Conservation (phyloP, 2,888 invertebrate genomes). For the Ectemnius lituratus region DNA sequence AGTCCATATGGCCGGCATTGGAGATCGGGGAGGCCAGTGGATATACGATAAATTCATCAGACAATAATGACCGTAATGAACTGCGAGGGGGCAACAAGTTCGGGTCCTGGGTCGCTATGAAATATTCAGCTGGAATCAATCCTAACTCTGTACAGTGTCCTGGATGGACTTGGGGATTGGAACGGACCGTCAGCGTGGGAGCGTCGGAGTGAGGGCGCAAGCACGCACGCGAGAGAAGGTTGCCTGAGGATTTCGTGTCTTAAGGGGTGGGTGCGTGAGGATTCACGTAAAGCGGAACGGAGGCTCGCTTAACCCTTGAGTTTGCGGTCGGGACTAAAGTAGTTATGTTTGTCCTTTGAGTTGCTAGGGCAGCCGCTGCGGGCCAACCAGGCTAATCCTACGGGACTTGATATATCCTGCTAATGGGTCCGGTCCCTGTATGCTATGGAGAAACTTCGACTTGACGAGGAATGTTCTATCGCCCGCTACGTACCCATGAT, state of each 20-base stretch:
- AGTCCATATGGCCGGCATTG: conserved; percentile 54
- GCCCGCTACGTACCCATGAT: conserved; percentile 39
- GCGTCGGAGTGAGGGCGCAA: conserved; percentile 35
- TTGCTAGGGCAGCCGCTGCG: conserved; percentile 67
- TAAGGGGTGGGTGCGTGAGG: conserved; percentile 55
- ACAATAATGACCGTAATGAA: conserved; percentile 74
- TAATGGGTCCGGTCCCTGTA: conserved; percentile 69
- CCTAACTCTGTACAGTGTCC: conserved; percentile 62
- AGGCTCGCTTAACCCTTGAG: conserved; percentile 77
- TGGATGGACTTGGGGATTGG: neutral
- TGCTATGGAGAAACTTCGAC: conserved; percentile 54
- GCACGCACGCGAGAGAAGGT: conserved; percentile 38
- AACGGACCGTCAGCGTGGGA: conserved; percentile 30
- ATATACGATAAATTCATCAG: conserved; percentile 64
- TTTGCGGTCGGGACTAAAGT: conserved; percentile 76
- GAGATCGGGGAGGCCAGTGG: conserved; percentile 40
- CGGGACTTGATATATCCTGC: conserved; percentile 71
- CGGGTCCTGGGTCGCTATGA: conserved; percentile 66
- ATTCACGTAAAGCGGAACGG: conserved; percentile 66
- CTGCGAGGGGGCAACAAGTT: conserved; percentile 67
- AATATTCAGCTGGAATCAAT: conserved; percentile 77
- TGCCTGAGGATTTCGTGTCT: conserved; percentile 56
- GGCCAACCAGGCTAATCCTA: conserved; percentile 73
- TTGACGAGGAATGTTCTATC: conserved; percentile 46
- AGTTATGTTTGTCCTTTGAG: conserved; percentile 78